Evolutionary conservation across 2,113 vertebrate species (phyloP), one percentile per base, ranked within the genome.

Genomic region (Pseudorasbora parva): DNA sequence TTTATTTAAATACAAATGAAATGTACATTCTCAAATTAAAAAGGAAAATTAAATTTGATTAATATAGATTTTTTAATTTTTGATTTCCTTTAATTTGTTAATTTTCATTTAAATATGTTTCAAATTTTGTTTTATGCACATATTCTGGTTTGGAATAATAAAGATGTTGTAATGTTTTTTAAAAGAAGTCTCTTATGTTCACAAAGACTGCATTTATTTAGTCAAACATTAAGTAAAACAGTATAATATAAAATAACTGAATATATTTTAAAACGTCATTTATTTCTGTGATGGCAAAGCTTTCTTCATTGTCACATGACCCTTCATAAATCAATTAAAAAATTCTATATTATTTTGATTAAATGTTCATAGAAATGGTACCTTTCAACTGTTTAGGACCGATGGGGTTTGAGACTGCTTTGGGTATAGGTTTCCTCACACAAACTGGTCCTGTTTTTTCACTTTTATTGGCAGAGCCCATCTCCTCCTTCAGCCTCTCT

Each of bases 301-400:
- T 23, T 0, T 54, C 17, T 54, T 21, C 51, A 54, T 5, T 19
- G 51, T 54, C 51, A 19, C 57, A 25, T 60, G n/a, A 60, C 25
- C 57, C 10, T 21, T 19, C 6, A 54, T 0, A 6, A 54, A 54
- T 54, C 17, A 21, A 8, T 25, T 14, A 14, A 14, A 23, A 72
- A 15, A 11, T 41, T 41, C 2, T 5, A 43, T 2, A 1, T 23
- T 3, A 45, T 71, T 72, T 45, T 25, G n/a, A 15, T 14, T 45
- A 72, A 45, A 72, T 72, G 7, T 47, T 33, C 5, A 54, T 54
- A 75, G 17, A 49, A 54, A 54, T 75, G 72, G 72, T 91, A 98
- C 97, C 96, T 94, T 95, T 94, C 2, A 96, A 89, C 89, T 91
- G 91, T 57, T 96, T 93, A 82, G 94, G 94, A 33, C 94, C 86